Conservation (phyloP, 2,888 invertebrate genomes). For the Cyrtodaria siliqua region DNA sequence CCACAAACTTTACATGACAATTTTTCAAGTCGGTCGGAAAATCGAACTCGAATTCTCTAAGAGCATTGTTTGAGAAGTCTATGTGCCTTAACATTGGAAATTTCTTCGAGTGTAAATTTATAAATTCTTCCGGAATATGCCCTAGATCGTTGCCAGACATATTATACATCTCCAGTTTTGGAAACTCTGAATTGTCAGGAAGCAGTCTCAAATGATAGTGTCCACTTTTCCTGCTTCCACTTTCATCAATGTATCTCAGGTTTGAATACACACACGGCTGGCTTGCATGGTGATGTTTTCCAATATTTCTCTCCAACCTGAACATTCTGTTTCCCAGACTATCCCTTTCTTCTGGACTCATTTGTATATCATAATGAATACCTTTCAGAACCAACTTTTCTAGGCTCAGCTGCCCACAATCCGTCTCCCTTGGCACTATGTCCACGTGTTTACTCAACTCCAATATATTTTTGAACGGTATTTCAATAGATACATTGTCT, state of each 20-base stretch:
- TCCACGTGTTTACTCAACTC: constrained; percentile 27
- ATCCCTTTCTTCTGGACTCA: constrained; percentile 49
- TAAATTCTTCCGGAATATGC: constrained; percentile 50
- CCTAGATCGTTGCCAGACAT: constrained; percentile 52
- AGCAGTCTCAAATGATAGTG: constrained; percentile 54
- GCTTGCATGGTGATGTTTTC: background rate
- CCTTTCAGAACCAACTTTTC: constrained; percentile 47
- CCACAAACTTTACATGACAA: constrained; percentile 39
- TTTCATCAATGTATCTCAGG: constrained; percentile 55
- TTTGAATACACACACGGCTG: constrained; percentile 38
- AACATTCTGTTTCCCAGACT: background rate
- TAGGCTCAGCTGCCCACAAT: constrained; percentile 56
- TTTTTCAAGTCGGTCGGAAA: constrained; percentile 32
- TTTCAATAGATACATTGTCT: constrained; percentile 40
- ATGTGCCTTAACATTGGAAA: constrained; percentile 48
- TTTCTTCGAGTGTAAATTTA: constrained; percentile 46
- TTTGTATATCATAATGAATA: constrained; percentile 53
- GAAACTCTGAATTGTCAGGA: constrained; percentile 56
- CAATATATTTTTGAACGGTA: constrained; percentile 41
- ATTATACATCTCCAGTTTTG: constrained; percentile 58
- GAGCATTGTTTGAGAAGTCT: constrained; percentile 56
- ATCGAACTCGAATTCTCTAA: constrained; percentile 50
- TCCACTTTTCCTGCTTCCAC: constrained; percentile 52
- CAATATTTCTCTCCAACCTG: constrained; percentile 5
- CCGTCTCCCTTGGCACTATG: constrained; percentile 47